These are phyloP conservation scores for Pseudomyrmex cubaensis DNA, from an alignment of 1,140 invertebrate species.

Conservation along the genomic window DNA sequence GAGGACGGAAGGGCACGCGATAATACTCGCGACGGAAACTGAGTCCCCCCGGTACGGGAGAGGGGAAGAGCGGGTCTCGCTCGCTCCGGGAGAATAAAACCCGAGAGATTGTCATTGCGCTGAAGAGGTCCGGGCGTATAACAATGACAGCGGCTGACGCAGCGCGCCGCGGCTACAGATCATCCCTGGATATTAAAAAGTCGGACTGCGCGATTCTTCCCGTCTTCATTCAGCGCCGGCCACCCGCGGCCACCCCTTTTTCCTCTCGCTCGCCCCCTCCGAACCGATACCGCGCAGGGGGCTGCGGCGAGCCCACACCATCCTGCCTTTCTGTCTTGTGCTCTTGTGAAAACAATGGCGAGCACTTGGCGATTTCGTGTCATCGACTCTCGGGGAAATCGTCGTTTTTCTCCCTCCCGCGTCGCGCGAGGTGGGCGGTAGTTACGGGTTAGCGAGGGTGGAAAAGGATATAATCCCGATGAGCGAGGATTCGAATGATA, in stretches of 20 bases:
- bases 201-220: slow-evolving; percentile 71
- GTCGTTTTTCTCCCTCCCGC: slow-evolving; percentile 46
- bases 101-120: slow-evolving; percentile 84
- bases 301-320: slow-evolving; percentile 11
- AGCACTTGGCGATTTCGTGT: slow-evolving; percentile 76
- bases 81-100: slow-evolving; percentile 82
- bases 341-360: slow-evolving; percentile 74
- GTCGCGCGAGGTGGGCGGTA: slow-evolving; percentile 43
- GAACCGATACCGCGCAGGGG: slow-evolving; percentile 64
- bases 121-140: slow-evolving; percentile 83
- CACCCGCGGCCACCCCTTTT: slow-evolving; percentile 26
- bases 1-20: slow-evolving; percentile 72
- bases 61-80: slow-evolving; percentile 70
- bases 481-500: background rate
- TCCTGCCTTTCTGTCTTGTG: slow-evolving; percentile 55
- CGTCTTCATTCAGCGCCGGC: slow-evolving; percentile 41
- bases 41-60: slow-evolving; percentile 5
- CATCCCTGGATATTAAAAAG: slow-evolving; percentile 85
- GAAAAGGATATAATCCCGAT: slow-evolving; percentile 23
- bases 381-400: slow-evolving; percentile 69
- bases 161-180: slow-evolving; percentile 82
- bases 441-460: slow-evolving; percentile 16
- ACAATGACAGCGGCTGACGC: slow-evolving; percentile 84
- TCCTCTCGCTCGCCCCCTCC: slow-evolving; percentile 8
- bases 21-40: slow-evolving; percentile 81